Evolutionary conservation across 2,113 vertebrate genomes (phyloP), one percentile per base, ranked within the genome.

Genomic region (Callocephalon fimbriatum): DNA sequence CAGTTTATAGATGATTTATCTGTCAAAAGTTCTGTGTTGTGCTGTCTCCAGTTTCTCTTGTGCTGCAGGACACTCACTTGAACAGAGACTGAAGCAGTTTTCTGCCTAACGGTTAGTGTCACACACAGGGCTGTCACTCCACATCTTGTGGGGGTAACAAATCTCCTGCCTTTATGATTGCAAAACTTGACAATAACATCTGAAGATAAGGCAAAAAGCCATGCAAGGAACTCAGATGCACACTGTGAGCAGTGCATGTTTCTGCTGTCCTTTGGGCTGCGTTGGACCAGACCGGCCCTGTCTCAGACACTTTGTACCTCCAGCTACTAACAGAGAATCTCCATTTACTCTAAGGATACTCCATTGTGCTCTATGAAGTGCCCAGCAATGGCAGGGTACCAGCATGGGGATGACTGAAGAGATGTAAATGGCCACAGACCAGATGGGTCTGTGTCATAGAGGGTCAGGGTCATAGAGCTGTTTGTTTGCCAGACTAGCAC

Each of bases 71-170:
- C 2, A 5, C 58, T 83, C 54, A 53, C 40, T 56, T 63, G 54
- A 87, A 81, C 51, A 73, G 78, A 84, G 14, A 37, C 19, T 16
- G 63, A 75, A 91, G 51, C 70, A 37, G 87, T 75, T 87, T 95
- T 89, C 68, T 85, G 19, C 91, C 68, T 40, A 56, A 89, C 91
- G 48, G 31, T 89, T 91, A 72, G 61, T 61, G 70, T 86, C 88
- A 82, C 84, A 84, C 45, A 48, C 81, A 83, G 70, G 56, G 31
- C 65, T 95, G 88, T 89, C 61, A 82, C 70, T 96, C 80, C 70
- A 78, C 29, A 35, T 76, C 40, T 75, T 38, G 65, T 48, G 73
- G 80, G 80, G 87, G 66, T 58, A 91, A 45, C 31, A 86, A 88
- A 67, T 7, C n/a, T 86, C 56, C 48, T 61, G 65, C 26, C 37